Conservation (phyloP, 2,797 vertebrate genomes). For the Malurus splendens region DNA sequence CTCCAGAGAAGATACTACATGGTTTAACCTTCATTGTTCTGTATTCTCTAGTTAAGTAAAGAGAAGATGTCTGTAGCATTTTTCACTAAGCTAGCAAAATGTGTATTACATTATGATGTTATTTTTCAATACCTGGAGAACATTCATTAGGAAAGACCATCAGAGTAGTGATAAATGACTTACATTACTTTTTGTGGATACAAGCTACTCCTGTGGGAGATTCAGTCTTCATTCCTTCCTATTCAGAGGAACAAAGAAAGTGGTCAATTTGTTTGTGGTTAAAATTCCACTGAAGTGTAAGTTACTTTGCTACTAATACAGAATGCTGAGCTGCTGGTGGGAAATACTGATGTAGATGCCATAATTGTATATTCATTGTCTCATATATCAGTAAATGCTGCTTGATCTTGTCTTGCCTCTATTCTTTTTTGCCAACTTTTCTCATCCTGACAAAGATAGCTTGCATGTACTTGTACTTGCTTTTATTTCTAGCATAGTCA, state of each 20-base stretch:
- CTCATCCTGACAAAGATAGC: not conserved
- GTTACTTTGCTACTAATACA: not conserved
- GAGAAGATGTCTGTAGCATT: not conserved
- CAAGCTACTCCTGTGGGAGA: conserved; percentile 27
- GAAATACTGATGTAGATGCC: not conserved
- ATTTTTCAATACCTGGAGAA: conserved; percentile 46
- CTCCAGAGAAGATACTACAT: not conserved
- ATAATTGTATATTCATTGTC: not conserved
- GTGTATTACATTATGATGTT: conserved; percentile 2
- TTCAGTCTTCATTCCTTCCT: conserved; percentile 43
- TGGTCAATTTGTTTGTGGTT: not conserved
- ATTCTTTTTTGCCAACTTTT: not conserved
- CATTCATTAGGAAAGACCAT: conserved; percentile 43
- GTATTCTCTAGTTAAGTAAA: not conserved
- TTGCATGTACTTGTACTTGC: not conserved
- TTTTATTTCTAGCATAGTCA: not conserved
- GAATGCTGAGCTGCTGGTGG: not conserved
- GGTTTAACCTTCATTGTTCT: not conserved
- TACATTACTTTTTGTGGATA: conserved; percentile 40
- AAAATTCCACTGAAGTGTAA: not conserved
- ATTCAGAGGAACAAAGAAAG: not conserved
- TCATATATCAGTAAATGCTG: not conserved
- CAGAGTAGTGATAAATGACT: conserved; percentile 33
- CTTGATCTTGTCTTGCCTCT: not conserved
- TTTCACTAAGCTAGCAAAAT: not conserved